These are phyloP conservation scores for Premnoplex brunnescens DNA, from an alignment of 2,797 vertebrate genomes.

Conservation along the genomic window DNA sequence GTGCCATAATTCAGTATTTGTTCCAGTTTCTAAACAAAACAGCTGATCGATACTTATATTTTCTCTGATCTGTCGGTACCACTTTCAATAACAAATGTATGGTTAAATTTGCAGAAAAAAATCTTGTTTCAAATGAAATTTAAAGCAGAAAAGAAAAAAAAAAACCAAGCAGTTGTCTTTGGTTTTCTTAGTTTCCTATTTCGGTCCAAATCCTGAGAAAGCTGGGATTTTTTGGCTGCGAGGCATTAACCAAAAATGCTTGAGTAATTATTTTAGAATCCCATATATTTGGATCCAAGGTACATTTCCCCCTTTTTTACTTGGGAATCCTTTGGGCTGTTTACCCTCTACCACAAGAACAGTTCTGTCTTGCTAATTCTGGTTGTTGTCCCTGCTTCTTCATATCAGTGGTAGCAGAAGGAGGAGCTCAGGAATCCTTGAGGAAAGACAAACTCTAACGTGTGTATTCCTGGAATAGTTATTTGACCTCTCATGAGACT, in stretches of 20 bases:
- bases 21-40: neutral
- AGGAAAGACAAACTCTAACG: neutral
- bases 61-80: neutral
- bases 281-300: neutral
- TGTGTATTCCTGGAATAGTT: neutral
- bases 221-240: neutral
- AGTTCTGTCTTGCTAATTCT: neutral
- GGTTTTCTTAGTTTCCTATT: neutral
- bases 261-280: neutral
- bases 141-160: neutral
- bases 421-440: neutral
- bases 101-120: neutral
- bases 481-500: neutral
- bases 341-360: neutral
- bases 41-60: neutral
- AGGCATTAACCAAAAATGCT: neutral
- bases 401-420: neutral
- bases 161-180: neutral
- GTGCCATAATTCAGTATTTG: neutral
- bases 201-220: neutral
- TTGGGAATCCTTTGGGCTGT: neutral
- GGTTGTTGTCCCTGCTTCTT: neutral
- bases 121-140: neutral
- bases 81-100: neutral
- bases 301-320: neutral